phyloP scores from a whole-genome alignment of 2,113 vertebrate species.

The Brachyistius frenatus region DNA sequence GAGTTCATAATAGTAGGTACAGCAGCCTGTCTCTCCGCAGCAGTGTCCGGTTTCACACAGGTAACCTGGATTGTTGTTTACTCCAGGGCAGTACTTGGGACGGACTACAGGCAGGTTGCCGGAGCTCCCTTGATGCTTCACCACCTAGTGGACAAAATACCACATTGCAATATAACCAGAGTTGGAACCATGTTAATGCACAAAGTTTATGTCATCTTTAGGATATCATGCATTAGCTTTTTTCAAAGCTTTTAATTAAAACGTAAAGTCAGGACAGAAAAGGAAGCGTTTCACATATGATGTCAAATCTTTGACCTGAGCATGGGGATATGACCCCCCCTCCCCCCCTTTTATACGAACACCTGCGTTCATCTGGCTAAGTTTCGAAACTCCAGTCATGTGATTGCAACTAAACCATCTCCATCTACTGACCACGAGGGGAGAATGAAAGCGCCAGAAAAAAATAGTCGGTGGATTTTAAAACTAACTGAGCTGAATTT shows the following conservation, averaged over 20 bases:
- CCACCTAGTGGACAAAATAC: slow-evolving; percentile 77
- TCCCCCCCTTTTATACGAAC: too few species aligned
- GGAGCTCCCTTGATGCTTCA: slow-evolving; percentile 74
- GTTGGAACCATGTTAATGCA: not conserved
- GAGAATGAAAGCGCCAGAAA: not conserved
- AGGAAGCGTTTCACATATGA: too few species aligned
- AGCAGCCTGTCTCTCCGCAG: slow-evolving; percentile 97
- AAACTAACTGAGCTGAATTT: not conserved
- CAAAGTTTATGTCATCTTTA: not conserved
- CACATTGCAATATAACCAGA: slow-evolving; percentile 18
- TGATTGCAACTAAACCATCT: not conserved
- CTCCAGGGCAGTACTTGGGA: slow-evolving; percentile 90
- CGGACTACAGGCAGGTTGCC: slow-evolving; percentile 78
- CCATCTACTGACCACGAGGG: not conserved
- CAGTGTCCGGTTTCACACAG: slow-evolving; percentile 96
- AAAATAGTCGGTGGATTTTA: not conserved
- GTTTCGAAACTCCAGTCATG: not conserved
- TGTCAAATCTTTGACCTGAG: not conserved
- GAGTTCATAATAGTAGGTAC: slow-evolving; percentile 97
- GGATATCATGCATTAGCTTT: not conserved
- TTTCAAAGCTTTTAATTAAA: not conserved
- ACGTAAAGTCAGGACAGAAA: not conserved
- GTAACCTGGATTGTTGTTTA: slow-evolving; percentile 90
- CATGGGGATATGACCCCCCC: not conserved
- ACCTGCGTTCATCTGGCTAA: not conserved